Evolutionary conservation across 2,113 vertebrate genomes (phyloP).

Genomic region (Albula goreensis): DNA sequence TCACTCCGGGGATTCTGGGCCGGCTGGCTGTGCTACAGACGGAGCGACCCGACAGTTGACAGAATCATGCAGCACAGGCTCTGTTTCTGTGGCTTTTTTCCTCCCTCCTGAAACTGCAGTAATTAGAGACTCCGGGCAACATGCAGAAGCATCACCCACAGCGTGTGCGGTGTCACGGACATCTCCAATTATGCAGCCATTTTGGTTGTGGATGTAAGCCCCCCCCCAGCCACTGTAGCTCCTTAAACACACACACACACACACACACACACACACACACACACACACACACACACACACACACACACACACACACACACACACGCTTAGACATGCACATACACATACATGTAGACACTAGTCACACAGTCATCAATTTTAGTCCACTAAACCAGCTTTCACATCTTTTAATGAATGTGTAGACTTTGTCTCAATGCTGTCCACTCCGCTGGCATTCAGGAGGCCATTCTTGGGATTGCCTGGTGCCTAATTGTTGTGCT

Average conservation of each 20-base stretch:
- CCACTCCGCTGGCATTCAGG: not conserved
- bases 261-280: constrained; percentile 40
- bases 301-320: constrained; percentile 34
- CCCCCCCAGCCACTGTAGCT: constrained; percentile 39
- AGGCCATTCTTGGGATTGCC: not conserved
- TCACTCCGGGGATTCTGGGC: constrained; percentile 73
- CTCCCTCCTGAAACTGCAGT: constrained; percentile 69
- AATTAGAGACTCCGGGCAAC: constrained; percentile 74
- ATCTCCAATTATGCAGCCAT: constrained; percentile 75
- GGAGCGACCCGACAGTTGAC: constrained; percentile 67
- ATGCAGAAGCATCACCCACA: constrained; percentile 70
- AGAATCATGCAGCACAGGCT: constrained; percentile 61
- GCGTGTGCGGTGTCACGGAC: constrained; percentile 71
- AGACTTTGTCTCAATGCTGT: constrained; percentile 6
- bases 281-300: constrained; percentile 31
- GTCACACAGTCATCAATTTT: constrained; percentile 30
- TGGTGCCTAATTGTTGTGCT: constrained; percentile 1
- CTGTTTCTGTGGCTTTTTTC: constrained; percentile 59
- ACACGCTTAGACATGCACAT: constrained; percentile 38
- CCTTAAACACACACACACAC: constrained; percentile 44
- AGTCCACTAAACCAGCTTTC: constrained; percentile 29
- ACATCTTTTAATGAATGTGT: not conserved
- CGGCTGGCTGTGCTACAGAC: constrained; percentile 62
- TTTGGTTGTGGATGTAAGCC: constrained; percentile 68
- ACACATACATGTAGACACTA: constrained; percentile 28